phyloP scores from a whole-genome alignment of 2,113 vertebrate species.

The Grammomys dolichurus region DNA sequence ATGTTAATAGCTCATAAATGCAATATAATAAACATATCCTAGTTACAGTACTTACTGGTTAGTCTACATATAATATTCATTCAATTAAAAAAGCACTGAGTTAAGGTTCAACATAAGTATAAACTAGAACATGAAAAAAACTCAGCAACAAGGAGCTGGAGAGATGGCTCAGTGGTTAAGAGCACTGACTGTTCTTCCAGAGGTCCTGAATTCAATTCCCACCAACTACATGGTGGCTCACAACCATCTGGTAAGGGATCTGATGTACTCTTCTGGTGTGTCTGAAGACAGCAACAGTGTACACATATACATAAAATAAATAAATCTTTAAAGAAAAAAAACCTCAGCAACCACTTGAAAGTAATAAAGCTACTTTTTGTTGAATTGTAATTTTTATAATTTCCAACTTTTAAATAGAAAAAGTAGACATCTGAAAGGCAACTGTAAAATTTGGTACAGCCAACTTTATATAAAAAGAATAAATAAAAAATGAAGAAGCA shows the following conservation, averaged over 20 bases:
- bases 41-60: neutral
- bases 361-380: neutral
- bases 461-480: neutral
- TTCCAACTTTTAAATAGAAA: neutral
- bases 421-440: conserved; percentile 7
- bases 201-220: no score
- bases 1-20: neutral
- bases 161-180: no score
- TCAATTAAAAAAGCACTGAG: neutral
- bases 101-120: neutral
- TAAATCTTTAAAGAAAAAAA: no score
- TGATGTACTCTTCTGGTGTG: no score
- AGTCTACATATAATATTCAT: neutral
- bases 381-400: neutral
- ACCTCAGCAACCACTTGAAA: neutral
- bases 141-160: no score
- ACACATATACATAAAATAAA: no score
- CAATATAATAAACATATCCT: neutral
- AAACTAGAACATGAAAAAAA: neutral
- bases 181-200: no score
- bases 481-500: neutral
- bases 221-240: no score
- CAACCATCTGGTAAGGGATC: no score
- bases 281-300: no score
- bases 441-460: neutral